Percentiles rank a stretch among this genome's conserved stretches.
Conservation (phyloP, 2,113 vertebrate species). For the Silurus glanis region DNA sequence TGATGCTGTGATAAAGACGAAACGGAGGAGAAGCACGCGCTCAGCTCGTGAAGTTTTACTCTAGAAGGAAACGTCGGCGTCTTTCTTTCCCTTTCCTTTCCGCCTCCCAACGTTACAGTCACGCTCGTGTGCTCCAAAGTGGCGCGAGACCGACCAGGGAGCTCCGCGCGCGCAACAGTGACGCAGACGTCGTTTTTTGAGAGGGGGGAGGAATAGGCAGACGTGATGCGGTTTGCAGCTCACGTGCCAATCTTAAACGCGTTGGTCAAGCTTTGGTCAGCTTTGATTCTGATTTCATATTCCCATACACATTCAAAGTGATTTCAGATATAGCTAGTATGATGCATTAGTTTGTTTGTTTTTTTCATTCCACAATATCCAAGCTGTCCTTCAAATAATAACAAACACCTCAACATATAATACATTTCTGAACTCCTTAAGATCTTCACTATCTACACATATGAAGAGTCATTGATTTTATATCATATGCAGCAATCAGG, state of each 20-base stretch:
- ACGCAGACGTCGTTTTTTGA: not conserved
- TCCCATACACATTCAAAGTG: too few relatives aligned
- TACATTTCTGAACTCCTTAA: too few relatives aligned
- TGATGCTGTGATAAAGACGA: not conserved
- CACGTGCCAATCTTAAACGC: not conserved
- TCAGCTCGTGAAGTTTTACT: conserved; percentile 14
- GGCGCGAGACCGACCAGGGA: not conserved
- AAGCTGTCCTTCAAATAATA: too few relatives aligned
- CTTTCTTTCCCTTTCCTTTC: not conserved
- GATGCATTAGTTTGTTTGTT: too few relatives aligned
- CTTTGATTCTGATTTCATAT: not conserved
- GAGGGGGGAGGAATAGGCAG: not conserved
- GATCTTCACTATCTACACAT: not conserved
- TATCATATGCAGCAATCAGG: not conserved
- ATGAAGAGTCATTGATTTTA: not conserved
- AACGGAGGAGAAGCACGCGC: not conserved
- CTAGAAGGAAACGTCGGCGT: not conserved
- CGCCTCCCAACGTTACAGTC: not conserved
- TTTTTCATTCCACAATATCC: too few relatives aligned
- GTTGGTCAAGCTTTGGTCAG: not conserved
- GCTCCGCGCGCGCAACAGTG: conserved; percentile 17
- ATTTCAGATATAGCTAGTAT: too few relatives aligned
- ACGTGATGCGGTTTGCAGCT: not conserved
- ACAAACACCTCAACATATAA: too few relatives aligned
- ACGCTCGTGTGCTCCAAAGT: not conserved